phyloP scores from a whole-genome alignment of 2,113 vertebrate species.

The Tychaedon coryphoeus region DNA sequence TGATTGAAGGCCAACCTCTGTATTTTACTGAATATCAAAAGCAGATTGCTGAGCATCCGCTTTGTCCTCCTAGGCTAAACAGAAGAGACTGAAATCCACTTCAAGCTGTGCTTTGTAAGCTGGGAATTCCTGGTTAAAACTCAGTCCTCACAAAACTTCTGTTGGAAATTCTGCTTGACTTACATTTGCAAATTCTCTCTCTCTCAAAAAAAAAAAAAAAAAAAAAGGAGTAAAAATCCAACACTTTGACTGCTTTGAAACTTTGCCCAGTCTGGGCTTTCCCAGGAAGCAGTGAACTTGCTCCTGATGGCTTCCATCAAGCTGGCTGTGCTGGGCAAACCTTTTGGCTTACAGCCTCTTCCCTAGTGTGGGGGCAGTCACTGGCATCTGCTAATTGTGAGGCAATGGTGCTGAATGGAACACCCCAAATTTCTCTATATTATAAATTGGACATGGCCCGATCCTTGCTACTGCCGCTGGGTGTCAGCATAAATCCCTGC shows the following conservation, averaged over 20 bases:
- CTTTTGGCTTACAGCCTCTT: not conserved
- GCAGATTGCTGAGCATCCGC: not conserved
- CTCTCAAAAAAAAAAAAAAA: not conserved
- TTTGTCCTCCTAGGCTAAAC: not conserved
- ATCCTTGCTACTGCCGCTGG: not conserved
- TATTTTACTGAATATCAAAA: not conserved
- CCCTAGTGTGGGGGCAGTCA: not conserved
- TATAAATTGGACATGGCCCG: rapidly evolving
- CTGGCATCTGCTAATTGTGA: not conserved
- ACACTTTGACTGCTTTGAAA: too few species aligned
- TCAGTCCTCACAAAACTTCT: not conserved
- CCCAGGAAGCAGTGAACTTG: not conserved
- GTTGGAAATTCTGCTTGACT: not conserved
- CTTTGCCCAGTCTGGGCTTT: not conserved
- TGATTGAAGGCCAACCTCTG: not conserved
- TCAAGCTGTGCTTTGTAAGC: rapidly evolving
- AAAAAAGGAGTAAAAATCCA: too few species aligned
- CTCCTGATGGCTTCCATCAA: not conserved
- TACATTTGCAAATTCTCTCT: not conserved
- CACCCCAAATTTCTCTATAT: not conserved
- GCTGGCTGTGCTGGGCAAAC: not conserved
- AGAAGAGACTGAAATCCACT: not conserved
- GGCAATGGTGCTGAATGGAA: not conserved
- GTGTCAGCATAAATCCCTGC: not conserved
- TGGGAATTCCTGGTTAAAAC: not conserved